Percentiles rank a stretch among this genome's conserved stretches.
Conservation (phyloP, 2,888 invertebrate species). For the Dioctria rufipes region DNA sequence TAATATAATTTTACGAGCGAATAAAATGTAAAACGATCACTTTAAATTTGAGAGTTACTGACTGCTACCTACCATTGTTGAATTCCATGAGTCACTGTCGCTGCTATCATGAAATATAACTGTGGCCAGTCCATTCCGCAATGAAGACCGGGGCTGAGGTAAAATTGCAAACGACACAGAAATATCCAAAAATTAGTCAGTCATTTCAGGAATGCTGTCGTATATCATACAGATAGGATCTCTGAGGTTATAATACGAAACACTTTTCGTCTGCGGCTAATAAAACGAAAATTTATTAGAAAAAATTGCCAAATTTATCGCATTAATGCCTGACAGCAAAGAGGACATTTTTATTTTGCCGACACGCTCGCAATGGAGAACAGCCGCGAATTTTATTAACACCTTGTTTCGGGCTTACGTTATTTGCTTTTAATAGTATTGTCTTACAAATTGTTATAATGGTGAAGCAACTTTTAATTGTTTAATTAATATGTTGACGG, state of each 20-base stretch:
- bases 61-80: constrained; percentile 16
- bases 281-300: constrained; percentile 54
- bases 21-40: constrained; percentile 31
- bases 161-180: constrained; percentile 22
- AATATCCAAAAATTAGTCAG: constrained; percentile 54
- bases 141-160: neutral
- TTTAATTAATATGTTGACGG: constrained; percentile 51
- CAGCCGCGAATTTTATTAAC: constrained; percentile 18
- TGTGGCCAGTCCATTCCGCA: neutral
- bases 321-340: constrained; percentile 30
- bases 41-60: constrained; percentile 33
- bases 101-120: constrained; percentile 40
- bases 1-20: constrained; percentile 39
- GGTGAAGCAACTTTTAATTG: constrained; percentile 39
- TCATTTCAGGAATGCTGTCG: constrained; percentile 51
- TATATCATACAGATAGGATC: constrained; percentile 54
- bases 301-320: constrained; percentile 51
- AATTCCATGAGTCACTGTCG: constrained; percentile 48
- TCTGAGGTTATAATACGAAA: constrained; percentile 42
- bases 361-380: constrained; percentile 18
- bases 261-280: constrained; percentile 49
- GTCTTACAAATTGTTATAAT: constrained; percentile 47
- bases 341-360: constrained; percentile 28
- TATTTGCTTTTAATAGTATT: constrained; percentile 52
- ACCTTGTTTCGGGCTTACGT: constrained; percentile 24